Conservation (phyloP, 2,888 invertebrate genomes). For the Drosophila infuscata region DNA sequence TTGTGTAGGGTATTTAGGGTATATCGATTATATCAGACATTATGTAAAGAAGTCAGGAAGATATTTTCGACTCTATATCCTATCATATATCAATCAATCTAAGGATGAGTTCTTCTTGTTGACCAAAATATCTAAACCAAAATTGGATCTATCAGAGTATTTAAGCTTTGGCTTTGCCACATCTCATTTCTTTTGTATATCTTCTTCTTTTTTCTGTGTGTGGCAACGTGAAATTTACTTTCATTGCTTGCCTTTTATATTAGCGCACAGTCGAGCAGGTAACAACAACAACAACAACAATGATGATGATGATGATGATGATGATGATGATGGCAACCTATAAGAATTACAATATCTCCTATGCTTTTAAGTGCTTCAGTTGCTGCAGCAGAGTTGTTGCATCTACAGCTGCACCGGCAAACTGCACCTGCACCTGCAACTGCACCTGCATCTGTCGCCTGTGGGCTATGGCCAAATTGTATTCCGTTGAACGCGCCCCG, state of each 20-base stretch:
- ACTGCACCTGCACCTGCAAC: slow-evolving; percentile 1
- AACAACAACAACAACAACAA: slow-evolving; percentile 16
- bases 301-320: not conserved
- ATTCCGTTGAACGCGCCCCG: slow-evolving; percentile 77
- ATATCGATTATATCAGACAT: not conserved
- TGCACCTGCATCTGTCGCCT: slow-evolving; percentile 15
- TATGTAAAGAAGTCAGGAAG: not conserved
- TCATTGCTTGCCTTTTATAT: slow-evolving; percentile 76
- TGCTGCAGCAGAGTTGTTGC: slow-evolving; percentile 26
- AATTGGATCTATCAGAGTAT: not conserved
- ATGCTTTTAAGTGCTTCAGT: slow-evolving; percentile 68
- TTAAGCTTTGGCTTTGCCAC: not conserved
- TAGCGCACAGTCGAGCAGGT: slow-evolving; percentile 68
- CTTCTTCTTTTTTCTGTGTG: slow-evolving; percentile 7
- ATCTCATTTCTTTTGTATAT: not conserved
- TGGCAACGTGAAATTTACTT: slow-evolving; percentile 64
- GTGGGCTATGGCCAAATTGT: slow-evolving; percentile 74
- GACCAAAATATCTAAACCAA: not conserved
- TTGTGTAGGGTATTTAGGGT: not conserved
- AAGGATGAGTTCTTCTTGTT: not conserved
- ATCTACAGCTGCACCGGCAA: slow-evolving; percentile 14
- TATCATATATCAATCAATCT: not conserved
- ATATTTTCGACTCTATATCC: no score
- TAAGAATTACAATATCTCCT: slow-evolving; percentile 73
- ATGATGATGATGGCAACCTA: slow-evolving; percentile 42